phyloP scores from a whole-genome alignment of 2,113 vertebrate species.

The Cryptomyrus ogoouensis region DNA sequence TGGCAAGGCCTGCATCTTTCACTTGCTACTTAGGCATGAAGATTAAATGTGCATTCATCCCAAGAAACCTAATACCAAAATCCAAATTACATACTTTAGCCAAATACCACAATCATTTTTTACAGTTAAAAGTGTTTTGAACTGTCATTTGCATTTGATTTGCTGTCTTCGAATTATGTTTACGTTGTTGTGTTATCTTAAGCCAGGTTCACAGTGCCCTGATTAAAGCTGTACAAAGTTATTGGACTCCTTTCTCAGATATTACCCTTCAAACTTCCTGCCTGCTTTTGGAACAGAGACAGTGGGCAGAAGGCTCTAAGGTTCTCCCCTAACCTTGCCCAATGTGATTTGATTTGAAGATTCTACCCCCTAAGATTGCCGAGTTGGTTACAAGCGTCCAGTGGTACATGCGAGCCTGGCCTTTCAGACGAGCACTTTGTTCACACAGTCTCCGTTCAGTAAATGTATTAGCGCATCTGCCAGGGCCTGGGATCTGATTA shows the following conservation, averaged over 20 bases:
- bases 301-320: not conserved
- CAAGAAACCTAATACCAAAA: not conserved
- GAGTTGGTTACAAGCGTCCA: not conserved
- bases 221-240: not conserved
- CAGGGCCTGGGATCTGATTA: not conserved
- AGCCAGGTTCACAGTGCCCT: not conserved
- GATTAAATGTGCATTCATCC: not conserved
- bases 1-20: not conserved
- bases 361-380: not conserved
- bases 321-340: not conserved
- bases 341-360: not conserved
- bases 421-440: not conserved
- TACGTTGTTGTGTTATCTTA: not conserved
- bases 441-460: not conserved
- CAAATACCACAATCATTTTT: not conserved
- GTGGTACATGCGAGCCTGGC: not conserved
- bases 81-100: not conserved
- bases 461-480: not conserved
- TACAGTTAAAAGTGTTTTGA: not conserved
- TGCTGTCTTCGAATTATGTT: not conserved
- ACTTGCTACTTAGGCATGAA: not conserved
- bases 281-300: not conserved
- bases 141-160: not conserved
- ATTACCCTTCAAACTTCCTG: not conserved
- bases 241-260: not conserved